Conservation (phyloP, 1,140 invertebrate species). For the Bathynomus jamesi region DNA sequence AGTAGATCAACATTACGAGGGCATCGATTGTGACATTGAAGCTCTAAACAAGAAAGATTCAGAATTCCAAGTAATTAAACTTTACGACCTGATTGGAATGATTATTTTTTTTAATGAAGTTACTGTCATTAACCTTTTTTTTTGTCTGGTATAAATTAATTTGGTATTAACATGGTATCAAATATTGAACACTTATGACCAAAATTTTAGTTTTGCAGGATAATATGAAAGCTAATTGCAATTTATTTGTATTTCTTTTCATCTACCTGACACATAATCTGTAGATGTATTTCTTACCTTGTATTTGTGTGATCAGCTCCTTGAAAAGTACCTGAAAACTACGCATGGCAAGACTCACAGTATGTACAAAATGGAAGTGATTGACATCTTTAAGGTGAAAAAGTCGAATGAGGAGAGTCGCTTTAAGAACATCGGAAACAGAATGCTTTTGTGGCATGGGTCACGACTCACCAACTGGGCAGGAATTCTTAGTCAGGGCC, state of each 20-base stretch:
- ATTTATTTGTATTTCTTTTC: no score
- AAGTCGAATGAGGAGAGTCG: slow-evolving; percentile 38
- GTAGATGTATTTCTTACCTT: no score
- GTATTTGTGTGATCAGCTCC: no score
- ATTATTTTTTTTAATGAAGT: no score
- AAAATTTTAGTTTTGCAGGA: no score
- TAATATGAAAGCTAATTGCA: no score
- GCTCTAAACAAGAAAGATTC: slow-evolving; percentile 41
- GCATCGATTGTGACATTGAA: slow-evolving; percentile 42
- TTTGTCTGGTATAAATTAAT: no score
- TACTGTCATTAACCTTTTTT: no score
- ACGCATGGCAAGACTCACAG: slow-evolving; percentile 47
- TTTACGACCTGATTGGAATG: no score
- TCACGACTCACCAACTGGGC: slow-evolving; percentile 52
- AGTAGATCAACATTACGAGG: slow-evolving; percentile 50
- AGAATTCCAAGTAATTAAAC: slow-evolving; percentile 36
- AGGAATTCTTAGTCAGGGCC: slow-evolving; percentile 53
- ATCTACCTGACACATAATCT: no score
- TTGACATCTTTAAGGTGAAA: slow-evolving; percentile 40
- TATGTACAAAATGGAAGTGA: slow-evolving; percentile 43
- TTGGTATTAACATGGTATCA: no score
- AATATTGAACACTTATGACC: no score
- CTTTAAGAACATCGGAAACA: slow-evolving; percentile 39
- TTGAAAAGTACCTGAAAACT: slow-evolving; percentile 40
- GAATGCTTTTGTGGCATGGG: slow-evolving; percentile 53